These are phyloP conservation scores for Zaprionus lineosus DNA, from an alignment of 2,888 invertebrate species.

Conservation along the genomic window DNA sequence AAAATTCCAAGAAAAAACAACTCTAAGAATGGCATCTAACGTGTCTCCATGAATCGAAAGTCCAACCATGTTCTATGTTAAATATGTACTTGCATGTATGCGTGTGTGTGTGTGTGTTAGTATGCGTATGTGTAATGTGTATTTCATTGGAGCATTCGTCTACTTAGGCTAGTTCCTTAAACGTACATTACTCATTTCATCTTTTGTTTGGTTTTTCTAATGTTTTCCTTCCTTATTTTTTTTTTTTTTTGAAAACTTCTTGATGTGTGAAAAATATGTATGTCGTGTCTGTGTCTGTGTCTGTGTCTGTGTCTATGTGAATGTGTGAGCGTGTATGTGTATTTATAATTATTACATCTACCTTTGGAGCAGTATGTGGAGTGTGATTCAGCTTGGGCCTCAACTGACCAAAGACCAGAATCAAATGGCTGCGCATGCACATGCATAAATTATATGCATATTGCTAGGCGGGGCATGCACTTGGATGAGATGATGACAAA, in stretches of 20 bases:
- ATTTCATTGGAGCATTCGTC: conserved; percentile 72
- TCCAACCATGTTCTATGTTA: conserved; percentile 35
- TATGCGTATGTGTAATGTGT: conserved; percentile 25
- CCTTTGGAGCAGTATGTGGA: conserved; percentile 73
- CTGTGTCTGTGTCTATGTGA: conserved; percentile 41
- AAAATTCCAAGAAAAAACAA: conserved; percentile 24
- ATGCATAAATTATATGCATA: conserved; percentile 38
- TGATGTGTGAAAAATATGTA: too few species aligned
- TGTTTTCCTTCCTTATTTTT: conserved; percentile 45
- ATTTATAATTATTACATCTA: conserved; percentile 73
- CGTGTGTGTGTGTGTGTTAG: conserved; percentile 7
- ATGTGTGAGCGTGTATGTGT: conserved; percentile 37
- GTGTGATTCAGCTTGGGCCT: conserved; percentile 31
- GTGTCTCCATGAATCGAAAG: conserved; percentile 46
- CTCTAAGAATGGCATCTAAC: conserved; percentile 48
- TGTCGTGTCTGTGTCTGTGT: conserved; percentile 17
- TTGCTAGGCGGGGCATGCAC: conserved; percentile 56
- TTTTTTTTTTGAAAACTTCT: conserved; percentile 56
- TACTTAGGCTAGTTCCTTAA: conserved; percentile 76
- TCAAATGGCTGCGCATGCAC: conserved; percentile 47
- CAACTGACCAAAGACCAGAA: conserved; percentile 38
- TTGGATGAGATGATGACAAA: conserved; percentile 42
- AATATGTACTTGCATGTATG: too few species aligned
- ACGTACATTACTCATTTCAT: conserved; percentile 65
- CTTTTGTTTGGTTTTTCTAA: conserved; percentile 39